These are phyloP conservation scores for Mesodorylaimus sp. DNA, from an alignment of 2,888 invertebrate species.

Conservation along the genomic window DNA sequence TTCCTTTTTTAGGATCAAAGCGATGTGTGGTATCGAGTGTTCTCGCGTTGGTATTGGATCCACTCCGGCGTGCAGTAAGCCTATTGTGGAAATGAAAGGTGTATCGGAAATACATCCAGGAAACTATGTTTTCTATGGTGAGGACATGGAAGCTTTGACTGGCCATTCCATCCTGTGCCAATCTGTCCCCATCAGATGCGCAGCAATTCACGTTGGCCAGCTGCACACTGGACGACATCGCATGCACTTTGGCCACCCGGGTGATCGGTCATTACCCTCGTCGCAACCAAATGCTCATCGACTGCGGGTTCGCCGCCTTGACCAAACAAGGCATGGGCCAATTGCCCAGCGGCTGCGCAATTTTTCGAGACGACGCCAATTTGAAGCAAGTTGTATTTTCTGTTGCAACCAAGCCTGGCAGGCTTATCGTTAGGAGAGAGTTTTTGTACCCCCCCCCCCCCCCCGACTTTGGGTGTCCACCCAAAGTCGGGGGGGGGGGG, in stretches of 20 bases:
- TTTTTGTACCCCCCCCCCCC: neutral
- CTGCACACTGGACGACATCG: neutral
- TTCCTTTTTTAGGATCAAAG: no score
- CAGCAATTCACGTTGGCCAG: neutral
- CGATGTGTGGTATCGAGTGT: no score
- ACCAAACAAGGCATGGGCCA: conserved; percentile 20
- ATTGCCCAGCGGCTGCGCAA: conserved; percentile 15
- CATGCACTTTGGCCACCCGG: conserved; percentile 11
- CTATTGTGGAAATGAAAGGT: conserved; percentile 18
- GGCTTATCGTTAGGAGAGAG: neutral
- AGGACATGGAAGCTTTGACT: neutral
- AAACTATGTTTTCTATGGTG: conserved; percentile 30
- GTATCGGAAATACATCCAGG: conserved; percentile 30
- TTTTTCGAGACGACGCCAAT: conserved; percentile 20
- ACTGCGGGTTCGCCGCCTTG: conserved; percentile 24
- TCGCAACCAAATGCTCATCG: conserved; percentile 20
- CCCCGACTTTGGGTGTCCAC: neutral
- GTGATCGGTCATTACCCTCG: conserved; percentile 22
- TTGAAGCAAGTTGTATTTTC: conserved; percentile 17
- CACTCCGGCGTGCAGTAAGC: conserved; percentile 26
- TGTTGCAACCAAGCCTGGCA: neutral
- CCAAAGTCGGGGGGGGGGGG: neutral
- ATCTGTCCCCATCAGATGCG: neutral
- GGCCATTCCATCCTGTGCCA: neutral
- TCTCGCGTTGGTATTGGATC: conserved; percentile 20